phyloP scores from a whole-genome alignment of 64 coral and sea anemone genomes.

The Catalaphyllia jardinei region DNA sequence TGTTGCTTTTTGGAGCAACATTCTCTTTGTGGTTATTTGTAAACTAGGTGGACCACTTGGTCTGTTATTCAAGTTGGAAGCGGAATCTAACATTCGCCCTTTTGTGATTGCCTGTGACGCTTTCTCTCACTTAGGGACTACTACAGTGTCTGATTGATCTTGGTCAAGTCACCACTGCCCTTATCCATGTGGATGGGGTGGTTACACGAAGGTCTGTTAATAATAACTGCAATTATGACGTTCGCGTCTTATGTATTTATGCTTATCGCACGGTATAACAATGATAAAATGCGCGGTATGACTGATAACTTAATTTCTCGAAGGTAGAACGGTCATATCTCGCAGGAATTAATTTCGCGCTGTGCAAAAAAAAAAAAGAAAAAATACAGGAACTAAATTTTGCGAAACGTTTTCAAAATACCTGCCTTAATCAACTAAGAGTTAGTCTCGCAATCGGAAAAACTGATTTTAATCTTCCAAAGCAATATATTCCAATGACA shows the following conservation, averaged over 20 bases:
- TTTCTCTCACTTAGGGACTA: slow-evolving; percentile 38
- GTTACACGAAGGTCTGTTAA: slow-evolving; percentile 73
- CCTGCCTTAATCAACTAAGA: too few relatives aligned
- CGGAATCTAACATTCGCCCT: too few relatives aligned
- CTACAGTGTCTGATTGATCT: slow-evolving; percentile 87
- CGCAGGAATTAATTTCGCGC: neutral
- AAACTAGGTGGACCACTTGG: neutral
- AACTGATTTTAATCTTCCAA: too few relatives aligned
- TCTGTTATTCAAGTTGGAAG: neutral
- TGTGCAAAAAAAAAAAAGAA: too few relatives aligned
- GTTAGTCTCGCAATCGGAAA: too few relatives aligned
- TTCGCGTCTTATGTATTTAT: too few relatives aligned
- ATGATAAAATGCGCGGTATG: too few relatives aligned
- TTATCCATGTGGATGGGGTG: slow-evolving; percentile 87
- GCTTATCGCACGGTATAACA: neutral
- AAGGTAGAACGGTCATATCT: neutral
- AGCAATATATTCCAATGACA: too few relatives aligned
- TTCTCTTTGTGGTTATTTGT: neutral
- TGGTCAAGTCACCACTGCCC: slow-evolving; percentile 89
- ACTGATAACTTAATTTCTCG: too few relatives aligned
- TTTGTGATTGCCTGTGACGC: neutral
- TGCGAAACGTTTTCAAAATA: too few relatives aligned
- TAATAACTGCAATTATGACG: neutral
- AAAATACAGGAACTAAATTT: too few relatives aligned
- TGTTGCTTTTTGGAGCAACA: neutral